Evolutionary conservation across 2,113 vertebrate species (phyloP).

Genomic region (Lophochroa leadbeateri): DNA sequence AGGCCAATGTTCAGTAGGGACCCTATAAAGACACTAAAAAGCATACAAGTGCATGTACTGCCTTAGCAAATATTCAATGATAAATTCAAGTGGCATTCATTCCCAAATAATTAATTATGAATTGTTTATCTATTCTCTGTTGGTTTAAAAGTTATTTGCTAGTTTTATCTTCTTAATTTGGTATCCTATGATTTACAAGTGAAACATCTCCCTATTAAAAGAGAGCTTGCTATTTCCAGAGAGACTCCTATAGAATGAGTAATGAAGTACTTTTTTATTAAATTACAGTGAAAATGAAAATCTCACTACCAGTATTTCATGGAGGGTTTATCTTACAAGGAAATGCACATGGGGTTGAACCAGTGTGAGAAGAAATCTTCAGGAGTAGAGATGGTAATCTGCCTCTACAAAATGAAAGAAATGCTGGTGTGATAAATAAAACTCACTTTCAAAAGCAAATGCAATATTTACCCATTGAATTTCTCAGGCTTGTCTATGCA

Average conservation of each 20-base stretch:
- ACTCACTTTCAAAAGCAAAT: background rate
- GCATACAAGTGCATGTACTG: background rate
- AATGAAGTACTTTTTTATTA: conserved; percentile 50
- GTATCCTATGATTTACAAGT: conserved; percentile 24
- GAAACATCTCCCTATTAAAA: conserved; percentile 6
- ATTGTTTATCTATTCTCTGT: conserved; percentile 47
- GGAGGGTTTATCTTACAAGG: conserved; percentile 2
- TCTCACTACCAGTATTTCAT: background rate
- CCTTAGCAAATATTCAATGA: conserved; percentile 35
- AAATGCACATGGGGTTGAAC: background rate
- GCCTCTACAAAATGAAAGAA: conserved; percentile 14
- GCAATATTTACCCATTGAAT: background rate
- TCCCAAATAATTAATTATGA: conserved; percentile 64
- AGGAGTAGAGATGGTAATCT: background rate
- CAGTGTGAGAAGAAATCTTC: background rate
- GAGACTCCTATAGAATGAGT: conserved; percentile 12
- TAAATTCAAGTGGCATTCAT: conserved; percentile 52
- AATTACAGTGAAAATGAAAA: conserved; percentile 31
- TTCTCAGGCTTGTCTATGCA: background rate
- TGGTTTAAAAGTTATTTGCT: conserved; percentile 54
- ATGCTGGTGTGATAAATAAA: conserved; percentile 2
- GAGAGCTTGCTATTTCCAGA: background rate
- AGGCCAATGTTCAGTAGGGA: background rate
- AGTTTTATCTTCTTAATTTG: conserved; percentile 38
- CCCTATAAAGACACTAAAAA: background rate